Percentiles rank a stretch among this genome's conserved stretches.
Conservation (phyloP, 2,888 invertebrate species). For the Drosophila multiciliata region DNA sequence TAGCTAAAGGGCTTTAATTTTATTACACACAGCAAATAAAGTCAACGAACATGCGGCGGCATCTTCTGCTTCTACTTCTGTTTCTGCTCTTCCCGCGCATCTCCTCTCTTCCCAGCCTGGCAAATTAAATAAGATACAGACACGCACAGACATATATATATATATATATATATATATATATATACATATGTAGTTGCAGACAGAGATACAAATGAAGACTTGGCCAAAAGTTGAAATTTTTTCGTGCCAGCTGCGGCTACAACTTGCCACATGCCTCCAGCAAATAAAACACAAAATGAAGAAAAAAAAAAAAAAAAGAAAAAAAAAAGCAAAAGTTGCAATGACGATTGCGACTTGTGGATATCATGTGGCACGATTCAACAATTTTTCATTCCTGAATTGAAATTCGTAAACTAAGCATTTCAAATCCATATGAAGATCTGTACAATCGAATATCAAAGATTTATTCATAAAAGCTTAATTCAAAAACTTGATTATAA, state of each 20-base stretch:
- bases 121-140: conserved; percentile 74
- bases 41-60: conserved; percentile 77
- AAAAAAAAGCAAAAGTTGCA: neutral
- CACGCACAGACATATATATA: conserved; percentile 3
- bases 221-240: conserved; percentile 67
- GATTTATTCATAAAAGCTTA: neutral
- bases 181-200: neutral
- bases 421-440: neutral
- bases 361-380: conserved; percentile 9
- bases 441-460: neutral
- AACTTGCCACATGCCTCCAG: conserved; percentile 60
- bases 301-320: neutral
- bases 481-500: neutral
- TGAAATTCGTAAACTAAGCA: neutral
- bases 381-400: neutral
- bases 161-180: neutral
- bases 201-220: conserved; percentile 22
- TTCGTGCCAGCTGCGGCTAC: conserved; percentile 76
- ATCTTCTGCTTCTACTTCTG: conserved; percentile 4
- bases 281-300: conserved; percentile 26
- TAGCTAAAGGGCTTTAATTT: conserved; percentile 81
- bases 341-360: neutral
- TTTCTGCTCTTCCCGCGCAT: neutral
- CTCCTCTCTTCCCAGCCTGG: conserved; percentile 14
- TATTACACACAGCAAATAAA: conserved; percentile 80